A percentile compares a stretch with the other conserved stretches of the same genome.
phyloP scores from a whole-genome alignment of 2,113 vertebrate genomes.

The Ptilonorhynchus violaceus region DNA sequence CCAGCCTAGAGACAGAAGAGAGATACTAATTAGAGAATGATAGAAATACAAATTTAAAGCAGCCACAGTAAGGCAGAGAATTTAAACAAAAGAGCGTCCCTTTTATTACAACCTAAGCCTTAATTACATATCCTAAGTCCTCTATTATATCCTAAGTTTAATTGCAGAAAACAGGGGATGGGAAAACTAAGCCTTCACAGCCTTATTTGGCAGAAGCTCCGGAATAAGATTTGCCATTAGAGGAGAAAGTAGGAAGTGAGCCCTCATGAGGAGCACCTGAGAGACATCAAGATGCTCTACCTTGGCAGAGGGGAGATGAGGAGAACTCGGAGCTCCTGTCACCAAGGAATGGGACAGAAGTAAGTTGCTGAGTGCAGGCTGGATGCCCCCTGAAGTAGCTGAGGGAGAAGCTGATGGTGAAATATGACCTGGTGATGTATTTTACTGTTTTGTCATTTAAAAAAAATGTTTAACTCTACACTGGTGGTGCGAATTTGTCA shows the following conservation, averaged over 20 bases:
- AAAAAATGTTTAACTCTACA: not conserved
- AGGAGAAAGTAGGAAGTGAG: conserved; percentile 6
- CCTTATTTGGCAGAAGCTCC: not conserved
- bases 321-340: not conserved
- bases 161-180: conserved; percentile 21
- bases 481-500: not conserved
- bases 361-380: not conserved
- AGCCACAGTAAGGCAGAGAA: conserved; percentile 1
- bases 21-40: conserved; percentile 51
- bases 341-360: not conserved
- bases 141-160: conserved; percentile 22
- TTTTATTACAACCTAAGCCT: conserved; percentile 42
- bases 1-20: conserved; percentile 45
- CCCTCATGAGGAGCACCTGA: not conserved
- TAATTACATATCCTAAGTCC: conserved; percentile 39
- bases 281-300: not conserved
- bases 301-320: not conserved
- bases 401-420: not conserved
- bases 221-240: not conserved
- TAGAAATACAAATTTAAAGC: conserved; percentile 55
- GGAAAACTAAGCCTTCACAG: conserved; percentile 12
- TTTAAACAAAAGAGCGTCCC: conserved; percentile 39
- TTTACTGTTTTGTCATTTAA: not conserved
- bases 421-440: not conserved
- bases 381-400: not conserved